These are phyloP conservation scores for Episyrphus balteatus DNA, from an alignment of 1,140 invertebrate species.

Conservation along the genomic window DNA sequence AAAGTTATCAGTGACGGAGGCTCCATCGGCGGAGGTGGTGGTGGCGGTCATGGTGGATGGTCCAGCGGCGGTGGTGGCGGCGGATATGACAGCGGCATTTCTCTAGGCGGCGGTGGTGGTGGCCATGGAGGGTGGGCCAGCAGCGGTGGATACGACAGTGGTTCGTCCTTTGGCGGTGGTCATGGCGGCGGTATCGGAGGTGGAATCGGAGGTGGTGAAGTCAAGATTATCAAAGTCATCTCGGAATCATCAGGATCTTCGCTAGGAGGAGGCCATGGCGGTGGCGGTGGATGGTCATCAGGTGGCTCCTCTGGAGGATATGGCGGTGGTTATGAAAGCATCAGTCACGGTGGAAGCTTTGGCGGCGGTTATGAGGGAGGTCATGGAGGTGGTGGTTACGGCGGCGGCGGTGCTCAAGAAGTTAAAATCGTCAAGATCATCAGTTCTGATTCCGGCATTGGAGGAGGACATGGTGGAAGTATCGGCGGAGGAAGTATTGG, in stretches of 20 bases:
- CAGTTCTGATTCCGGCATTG: too few species aligned
- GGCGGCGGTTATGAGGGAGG: too few species aligned
- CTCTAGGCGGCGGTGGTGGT: not conserved
- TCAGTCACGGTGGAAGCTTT: too few species aligned
- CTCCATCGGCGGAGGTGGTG: not conserved
- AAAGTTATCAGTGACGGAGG: not conserved
- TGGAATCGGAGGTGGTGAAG: not conserved
- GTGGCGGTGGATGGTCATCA: too few species aligned
- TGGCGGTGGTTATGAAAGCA: too few species aligned
- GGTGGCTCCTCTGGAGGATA: too few species aligned
- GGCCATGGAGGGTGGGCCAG: not conserved
- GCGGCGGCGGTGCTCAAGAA: too few species aligned
- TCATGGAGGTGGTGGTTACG: too few species aligned
- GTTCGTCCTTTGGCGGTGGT: not conserved
- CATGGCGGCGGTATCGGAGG: not conserved
- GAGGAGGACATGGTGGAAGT: too few species aligned
- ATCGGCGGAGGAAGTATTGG: not conserved
- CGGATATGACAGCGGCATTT: not conserved
- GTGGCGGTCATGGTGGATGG: not conserved
- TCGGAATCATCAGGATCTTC: too few species aligned
- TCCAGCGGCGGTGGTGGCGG: not conserved
- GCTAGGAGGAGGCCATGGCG: too few species aligned
- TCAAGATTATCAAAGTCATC: not conserved
- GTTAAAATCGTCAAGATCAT: too few species aligned
- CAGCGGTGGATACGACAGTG: not conserved